phyloP scores from a whole-genome alignment of 2,113 vertebrate genomes.

The Dolichallabes microphthalmus region DNA sequence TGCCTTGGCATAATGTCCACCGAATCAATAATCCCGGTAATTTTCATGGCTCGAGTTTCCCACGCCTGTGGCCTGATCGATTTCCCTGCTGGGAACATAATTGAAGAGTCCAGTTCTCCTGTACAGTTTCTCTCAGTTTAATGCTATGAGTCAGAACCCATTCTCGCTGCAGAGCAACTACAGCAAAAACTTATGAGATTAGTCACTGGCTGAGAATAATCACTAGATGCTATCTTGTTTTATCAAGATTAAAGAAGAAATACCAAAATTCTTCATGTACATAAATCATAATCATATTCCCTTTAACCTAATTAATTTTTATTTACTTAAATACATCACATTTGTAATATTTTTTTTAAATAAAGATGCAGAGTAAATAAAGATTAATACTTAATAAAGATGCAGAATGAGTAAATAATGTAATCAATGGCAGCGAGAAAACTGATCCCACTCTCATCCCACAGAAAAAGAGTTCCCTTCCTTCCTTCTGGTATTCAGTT shows the following conservation, averaged over 20 bases:
- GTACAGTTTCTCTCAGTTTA: constrained; percentile 28
- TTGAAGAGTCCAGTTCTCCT: constrained; percentile 37
- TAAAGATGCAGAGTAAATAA: neutral
- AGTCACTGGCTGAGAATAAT: constrained; percentile 23
- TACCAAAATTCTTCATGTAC: neutral
- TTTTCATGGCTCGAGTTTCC: constrained; percentile 54
- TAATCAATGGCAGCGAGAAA: too few species aligned
- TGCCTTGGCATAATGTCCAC: constrained; percentile 49
- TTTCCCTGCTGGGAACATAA: constrained; percentile 55
- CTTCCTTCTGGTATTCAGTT: neutral
- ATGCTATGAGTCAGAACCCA: constrained; percentile 20
- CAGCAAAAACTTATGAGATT: constrained; percentile 24
- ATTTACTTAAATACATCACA: constrained; percentile 4
- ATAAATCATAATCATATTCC: neutral
- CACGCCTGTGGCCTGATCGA: constrained; percentile 49
- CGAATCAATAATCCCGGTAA: constrained; percentile 56
- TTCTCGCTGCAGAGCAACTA: constrained; percentile 27
- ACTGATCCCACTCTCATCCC: too few species aligned
- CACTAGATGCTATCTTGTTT: neutral
- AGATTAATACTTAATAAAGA: neutral
- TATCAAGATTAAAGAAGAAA: neutral
- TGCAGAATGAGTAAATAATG: too few species aligned
- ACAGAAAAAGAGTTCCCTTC: too few species aligned
- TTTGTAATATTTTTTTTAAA: neutral
- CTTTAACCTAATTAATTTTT: neutral